Evolutionary conservation across 1,140 invertebrate species (phyloP).

Genomic region (Cydia strobilella): DNA sequence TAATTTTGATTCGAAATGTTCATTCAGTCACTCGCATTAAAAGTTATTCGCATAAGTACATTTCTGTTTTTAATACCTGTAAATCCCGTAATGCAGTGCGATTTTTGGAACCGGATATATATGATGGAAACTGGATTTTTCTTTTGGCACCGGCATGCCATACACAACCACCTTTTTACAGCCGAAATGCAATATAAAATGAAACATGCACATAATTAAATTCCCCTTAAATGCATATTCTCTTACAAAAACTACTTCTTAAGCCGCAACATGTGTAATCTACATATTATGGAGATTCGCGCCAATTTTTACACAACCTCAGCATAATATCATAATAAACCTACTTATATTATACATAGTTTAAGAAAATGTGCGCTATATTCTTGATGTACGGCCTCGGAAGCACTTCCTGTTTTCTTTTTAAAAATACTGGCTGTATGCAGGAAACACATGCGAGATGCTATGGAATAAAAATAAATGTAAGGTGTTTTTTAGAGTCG

Average conservation of each 20-base stretch:
- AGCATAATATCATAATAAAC: constrained; percentile 35
- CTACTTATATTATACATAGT: constrained; percentile 11
- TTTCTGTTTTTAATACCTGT: background rate
- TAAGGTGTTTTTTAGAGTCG: constrained; percentile 7
- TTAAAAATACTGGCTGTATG: constrained; percentile 27
- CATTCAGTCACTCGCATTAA: too few relatives aligned
- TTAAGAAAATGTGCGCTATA: constrained; percentile 27
- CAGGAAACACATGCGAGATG: constrained; percentile 25
- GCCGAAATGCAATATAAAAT: constrained; percentile 13
- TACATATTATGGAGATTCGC: constrained; percentile 54
- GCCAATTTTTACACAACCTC: constrained; percentile 47
- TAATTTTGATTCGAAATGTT: too few relatives aligned
- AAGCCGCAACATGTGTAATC: constrained; percentile 39
- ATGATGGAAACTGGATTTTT: constrained; percentile 8
- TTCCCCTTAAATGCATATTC: constrained; percentile 34
- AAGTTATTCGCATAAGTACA: background rate
- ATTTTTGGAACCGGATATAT: background rate
- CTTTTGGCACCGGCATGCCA: constrained; percentile 7
- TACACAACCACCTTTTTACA: constrained; percentile 4
- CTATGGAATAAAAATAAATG: constrained; percentile 30
- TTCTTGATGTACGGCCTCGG: constrained; percentile 27
- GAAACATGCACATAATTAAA: constrained; percentile 33
- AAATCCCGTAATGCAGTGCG: background rate
- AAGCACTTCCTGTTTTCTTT: constrained; percentile 25
- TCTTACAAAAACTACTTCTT: constrained; percentile 32